Evolutionary conservation across 2,113 vertebrate species (phyloP).

Genomic region (Scolopax mira): DNA sequence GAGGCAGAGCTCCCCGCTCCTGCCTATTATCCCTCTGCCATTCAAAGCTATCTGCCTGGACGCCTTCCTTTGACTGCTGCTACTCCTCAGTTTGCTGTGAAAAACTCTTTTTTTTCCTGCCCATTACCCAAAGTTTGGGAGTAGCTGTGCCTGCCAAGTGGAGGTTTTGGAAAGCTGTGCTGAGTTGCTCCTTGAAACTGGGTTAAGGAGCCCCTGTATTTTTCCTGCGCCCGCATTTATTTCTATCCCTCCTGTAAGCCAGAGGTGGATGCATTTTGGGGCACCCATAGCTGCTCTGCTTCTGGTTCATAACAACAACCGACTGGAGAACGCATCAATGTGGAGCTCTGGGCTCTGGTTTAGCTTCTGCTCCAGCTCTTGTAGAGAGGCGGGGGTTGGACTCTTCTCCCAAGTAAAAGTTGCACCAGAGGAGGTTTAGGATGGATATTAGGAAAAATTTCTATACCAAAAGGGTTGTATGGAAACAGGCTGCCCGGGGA

Average conservation of each 20-base stretch:
- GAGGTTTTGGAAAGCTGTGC: background rate
- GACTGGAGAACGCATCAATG: rapidly evolving
- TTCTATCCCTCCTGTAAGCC: background rate
- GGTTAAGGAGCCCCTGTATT: background rate
- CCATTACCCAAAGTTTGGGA: background rate
- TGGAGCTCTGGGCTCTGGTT: too few relatives aligned
- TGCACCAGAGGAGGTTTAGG: background rate
- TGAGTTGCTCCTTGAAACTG: background rate
- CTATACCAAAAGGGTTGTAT: background rate
- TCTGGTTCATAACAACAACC: too few relatives aligned
- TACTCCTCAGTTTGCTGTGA: background rate
- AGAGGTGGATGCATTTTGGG: background rate
- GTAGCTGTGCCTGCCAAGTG: background rate
- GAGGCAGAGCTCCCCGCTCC: background rate
- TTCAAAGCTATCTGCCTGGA: background rate
- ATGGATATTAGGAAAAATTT: background rate
- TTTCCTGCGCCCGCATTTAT: background rate
- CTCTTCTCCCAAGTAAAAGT: background rate
- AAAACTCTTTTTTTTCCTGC: background rate
- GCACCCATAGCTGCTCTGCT: background rate
- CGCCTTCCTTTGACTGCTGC: background rate
- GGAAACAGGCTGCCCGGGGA: background rate
- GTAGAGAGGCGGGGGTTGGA: background rate
- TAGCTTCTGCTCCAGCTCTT: too few relatives aligned
- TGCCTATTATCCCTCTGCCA: background rate